Conservation (phyloP, 2,113 vertebrate genomes). For the Zosterops japonicus region DNA sequence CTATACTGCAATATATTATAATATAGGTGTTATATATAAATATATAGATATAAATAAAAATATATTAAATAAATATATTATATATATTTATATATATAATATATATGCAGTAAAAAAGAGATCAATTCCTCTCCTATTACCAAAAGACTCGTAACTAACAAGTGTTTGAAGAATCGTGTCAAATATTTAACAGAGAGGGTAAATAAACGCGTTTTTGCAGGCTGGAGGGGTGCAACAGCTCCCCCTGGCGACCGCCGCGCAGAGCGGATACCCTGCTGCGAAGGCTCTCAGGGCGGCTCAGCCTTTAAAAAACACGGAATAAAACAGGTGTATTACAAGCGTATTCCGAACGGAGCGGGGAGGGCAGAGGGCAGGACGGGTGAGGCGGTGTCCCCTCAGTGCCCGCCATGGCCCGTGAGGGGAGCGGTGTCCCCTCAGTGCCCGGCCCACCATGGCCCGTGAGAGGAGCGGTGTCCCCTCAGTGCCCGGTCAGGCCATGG, state of each 20-base stretch:
- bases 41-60: too few relatives aligned
- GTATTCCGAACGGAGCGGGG: background rate
- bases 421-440: too few relatives aligned
- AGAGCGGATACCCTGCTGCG: rapidly evolving
- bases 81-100: too few relatives aligned
- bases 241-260: background rate
- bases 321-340: rapidly evolving
- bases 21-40: background rate
- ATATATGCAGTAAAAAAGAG: background rate
- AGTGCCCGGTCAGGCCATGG: background rate
- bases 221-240: rapidly evolving
- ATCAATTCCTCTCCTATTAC: background rate
- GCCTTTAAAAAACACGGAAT: rapidly evolving
- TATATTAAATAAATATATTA: too few relatives aligned
- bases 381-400: rapidly evolving
- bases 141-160: background rate
- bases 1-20: too few relatives aligned
- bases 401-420: background rate
- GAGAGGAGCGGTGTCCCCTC: too few relatives aligned
- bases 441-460: too few relatives aligned
- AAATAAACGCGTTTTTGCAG: rapidly evolving
- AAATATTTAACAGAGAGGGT: rapidly evolving
- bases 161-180: rapidly evolving
- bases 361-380: too few relatives aligned
- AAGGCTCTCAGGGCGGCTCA: rapidly evolving